Evolutionary conservation across 1,140 invertebrate species (phyloP).

Genomic region (Metopolophium dirhodum): DNA sequence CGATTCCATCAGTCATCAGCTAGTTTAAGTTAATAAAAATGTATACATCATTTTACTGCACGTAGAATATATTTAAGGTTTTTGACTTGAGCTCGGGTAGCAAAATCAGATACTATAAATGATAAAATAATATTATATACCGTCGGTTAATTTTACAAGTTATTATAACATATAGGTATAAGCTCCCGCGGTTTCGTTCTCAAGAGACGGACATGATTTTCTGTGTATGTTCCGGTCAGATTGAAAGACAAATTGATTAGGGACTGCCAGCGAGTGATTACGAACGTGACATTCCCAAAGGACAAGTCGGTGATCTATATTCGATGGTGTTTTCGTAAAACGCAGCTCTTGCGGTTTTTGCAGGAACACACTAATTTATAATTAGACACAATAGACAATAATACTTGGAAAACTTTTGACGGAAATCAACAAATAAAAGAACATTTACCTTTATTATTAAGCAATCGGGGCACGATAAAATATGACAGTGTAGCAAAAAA

Average conservation of each 20-base stretch:
- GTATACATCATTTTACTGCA: background rate
- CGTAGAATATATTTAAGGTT: background rate
- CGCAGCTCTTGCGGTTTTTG: background rate
- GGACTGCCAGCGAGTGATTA: constrained; percentile 25
- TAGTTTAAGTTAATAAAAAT: background rate
- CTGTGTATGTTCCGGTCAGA: background rate
- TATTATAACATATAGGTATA: background rate
- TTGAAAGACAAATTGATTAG: constrained; percentile 39
- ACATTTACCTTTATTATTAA: constrained; percentile 33
- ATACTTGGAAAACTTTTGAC: constrained; percentile 35
- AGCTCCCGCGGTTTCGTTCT: background rate
- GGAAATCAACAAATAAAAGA: background rate
- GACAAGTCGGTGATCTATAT: constrained; percentile 21
- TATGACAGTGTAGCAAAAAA: background rate
- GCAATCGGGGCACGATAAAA: background rate
- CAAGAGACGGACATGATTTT: constrained; percentile 1
- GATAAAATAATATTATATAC: background rate
- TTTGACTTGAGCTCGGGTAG: background rate
- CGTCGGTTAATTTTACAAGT: background rate
- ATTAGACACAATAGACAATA: background rate
- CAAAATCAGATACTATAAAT: background rate
- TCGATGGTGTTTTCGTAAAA: constrained; percentile 20
- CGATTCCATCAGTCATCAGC: background rate
- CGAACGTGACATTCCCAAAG: constrained; percentile 28
- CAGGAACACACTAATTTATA: background rate